Base-by-base conservation (phyloP, 1,140 invertebrate species). In the Pantala flavescens region DNA sequence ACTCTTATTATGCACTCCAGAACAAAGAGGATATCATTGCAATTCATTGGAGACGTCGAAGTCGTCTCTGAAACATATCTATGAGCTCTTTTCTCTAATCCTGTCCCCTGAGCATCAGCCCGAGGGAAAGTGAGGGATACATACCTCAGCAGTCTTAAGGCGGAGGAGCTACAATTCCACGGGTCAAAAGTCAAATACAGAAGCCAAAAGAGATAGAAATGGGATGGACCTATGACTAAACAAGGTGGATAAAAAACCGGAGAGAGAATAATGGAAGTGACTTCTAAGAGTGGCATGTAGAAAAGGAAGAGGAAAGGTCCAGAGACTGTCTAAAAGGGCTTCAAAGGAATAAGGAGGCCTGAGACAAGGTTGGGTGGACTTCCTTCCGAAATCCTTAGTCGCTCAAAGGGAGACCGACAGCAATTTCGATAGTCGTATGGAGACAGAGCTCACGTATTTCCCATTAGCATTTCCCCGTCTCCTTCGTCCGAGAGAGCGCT, bases 381-480 rank as follows among this genome's bases (percentile, higher is more conserved):
- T 63, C 49, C 49, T 63, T 63, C 49, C 49, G 12, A 63, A 63
- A 63, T 63, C 49, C 49, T 63, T 63, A 63, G 16, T 63, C 49
- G 16, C 49, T 63, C 49, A 63, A 63, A 63, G n/a, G 49, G 49
- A 63, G n/a, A 12, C n/a, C 16, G 49, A 63, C 49, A 21, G 49
- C n/a, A 63, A 63, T 63, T 63, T 21, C 49, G n/a, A 63, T 63
- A 63, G 49, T 63, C 23, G 12, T 23, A 23, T 24, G 23, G n/a
- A 36, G 23, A 24, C 71, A 71, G 28, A 71, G 3, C 28, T 71
- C n/a, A 16, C 23, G 71, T 19, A 71, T 71, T 71, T 36, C 71
- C 28, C 71, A 71, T 71, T 36, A 24, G 28, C 12, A 71, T 71
- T 71, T 36, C 63, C 63, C 23, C 23, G 7, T 23, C 19, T 70